These are phyloP conservation scores for Terebella lapidaria DNA, from an alignment of 2,888 invertebrate genomes.

Conservation along the genomic window DNA sequence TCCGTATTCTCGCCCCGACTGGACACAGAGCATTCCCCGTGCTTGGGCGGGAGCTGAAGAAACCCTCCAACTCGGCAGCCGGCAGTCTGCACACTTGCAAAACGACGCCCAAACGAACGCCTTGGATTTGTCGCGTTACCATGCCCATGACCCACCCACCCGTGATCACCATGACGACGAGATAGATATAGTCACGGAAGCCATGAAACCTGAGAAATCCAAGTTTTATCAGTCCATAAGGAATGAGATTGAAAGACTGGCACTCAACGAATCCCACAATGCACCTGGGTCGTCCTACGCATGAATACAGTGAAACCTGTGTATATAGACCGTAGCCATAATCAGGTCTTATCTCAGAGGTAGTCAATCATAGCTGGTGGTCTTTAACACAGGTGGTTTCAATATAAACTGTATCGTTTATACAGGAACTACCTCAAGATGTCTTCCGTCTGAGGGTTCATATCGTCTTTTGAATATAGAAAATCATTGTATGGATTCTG, in stretches of 20 bases:
- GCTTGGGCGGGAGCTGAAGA: not conserved
- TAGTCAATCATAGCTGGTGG: too few relatives aligned
- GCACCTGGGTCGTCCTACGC: too few relatives aligned
- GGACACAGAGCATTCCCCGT: not conserved
- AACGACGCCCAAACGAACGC: not conserved
- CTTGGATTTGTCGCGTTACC: not conserved
- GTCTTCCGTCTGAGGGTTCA: too few relatives aligned
- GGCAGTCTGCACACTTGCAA: not conserved
- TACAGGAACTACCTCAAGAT: too few relatives aligned
- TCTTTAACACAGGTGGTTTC: too few relatives aligned
- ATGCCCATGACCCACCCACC: not conserved
- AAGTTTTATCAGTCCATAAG: too few relatives aligned
- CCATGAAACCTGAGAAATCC: constrained; percentile 1
- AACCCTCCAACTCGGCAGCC: not conserved
- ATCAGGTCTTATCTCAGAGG: too few relatives aligned
- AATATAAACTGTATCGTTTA: too few relatives aligned
- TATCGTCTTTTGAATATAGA: too few relatives aligned
- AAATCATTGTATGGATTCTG: too few relatives aligned
- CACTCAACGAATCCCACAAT: not conserved
- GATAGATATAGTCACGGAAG: constrained; percentile 1
- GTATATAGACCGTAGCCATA: too few relatives aligned
- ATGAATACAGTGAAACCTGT: too few relatives aligned
- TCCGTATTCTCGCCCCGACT: not conserved
- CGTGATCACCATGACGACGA: constrained; percentile 2
- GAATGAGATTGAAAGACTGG: constrained; percentile 5